Evolutionary conservation across 2,113 vertebrate genomes (phyloP).

Genomic region (Ariopsis seemanni): DNA sequence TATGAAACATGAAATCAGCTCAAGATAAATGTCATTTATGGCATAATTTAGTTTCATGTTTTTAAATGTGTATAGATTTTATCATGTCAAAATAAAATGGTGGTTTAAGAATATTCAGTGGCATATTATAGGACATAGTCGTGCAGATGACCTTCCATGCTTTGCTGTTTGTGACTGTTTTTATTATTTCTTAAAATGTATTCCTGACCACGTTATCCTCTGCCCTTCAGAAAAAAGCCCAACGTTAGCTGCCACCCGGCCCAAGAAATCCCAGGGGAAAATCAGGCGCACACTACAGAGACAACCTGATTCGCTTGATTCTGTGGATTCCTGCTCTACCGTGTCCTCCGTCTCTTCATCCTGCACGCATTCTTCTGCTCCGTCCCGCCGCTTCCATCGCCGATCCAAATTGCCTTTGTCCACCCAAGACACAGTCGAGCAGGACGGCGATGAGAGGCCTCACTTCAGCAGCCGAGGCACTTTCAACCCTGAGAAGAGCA

Average conservation of each 20-base stretch:
- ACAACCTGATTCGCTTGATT: conserved; percentile 79
- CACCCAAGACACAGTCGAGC: conserved; percentile 60
- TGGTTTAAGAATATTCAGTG: background rate
- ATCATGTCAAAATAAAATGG: background rate
- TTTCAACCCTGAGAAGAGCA: conserved; percentile 90
- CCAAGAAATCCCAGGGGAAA: conserved; percentile 70
- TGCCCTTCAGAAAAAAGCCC: conserved; percentile 77
- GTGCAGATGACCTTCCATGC: background rate
- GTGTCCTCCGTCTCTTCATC: conserved; percentile 73
- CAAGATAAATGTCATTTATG: background rate
- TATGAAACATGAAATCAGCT: background rate
- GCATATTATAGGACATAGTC: background rate
- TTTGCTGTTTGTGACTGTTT: background rate
- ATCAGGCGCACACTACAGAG: conserved; percentile 70
- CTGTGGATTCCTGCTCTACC: conserved; percentile 67
- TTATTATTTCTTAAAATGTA: background rate
- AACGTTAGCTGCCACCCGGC: conserved; percentile 68
- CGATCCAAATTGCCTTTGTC: conserved; percentile 82
- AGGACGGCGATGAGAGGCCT: conserved; percentile 75
- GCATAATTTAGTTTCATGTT: too few relatives aligned
- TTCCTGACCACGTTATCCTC: background rate
- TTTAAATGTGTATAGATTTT: too few relatives aligned
- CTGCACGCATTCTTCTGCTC: conserved; percentile 73
- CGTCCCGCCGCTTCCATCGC: conserved; percentile 83
- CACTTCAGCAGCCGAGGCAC: conserved; percentile 90